Base-by-base conservation (phyloP, 2,888 invertebrate species). In the Caenorhabditis japonica region DNA sequence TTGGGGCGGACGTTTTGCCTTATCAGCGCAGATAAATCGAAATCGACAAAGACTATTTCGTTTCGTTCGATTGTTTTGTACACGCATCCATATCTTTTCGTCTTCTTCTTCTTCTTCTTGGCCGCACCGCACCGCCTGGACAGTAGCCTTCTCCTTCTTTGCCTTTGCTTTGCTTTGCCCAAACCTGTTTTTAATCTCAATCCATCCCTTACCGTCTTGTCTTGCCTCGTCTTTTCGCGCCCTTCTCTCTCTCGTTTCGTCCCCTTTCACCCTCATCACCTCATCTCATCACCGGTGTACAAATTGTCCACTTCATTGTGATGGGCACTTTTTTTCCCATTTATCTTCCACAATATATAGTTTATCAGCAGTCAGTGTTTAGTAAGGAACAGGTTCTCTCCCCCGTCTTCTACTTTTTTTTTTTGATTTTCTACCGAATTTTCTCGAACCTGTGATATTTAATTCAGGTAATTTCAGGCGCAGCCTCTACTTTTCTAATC, bases 131-230 rank as follows among this genome's bases (percentile, higher is more conserved):
- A n/a, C n/a, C n/a, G n/a, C 41, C 49, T 49, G 44, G 51, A 27
- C 52, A 44, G 17, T 30, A 23, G 15, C 55, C 34, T 33, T 15
- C 13, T 25, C 33, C 53, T 44, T 13, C 30, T 13, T 52, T 34
- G 12, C 43, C 43, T 30, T 13, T 23, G 21, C 39, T 33, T 30
- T 15, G n/a, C 21, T 46, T 23, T 49, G 17, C 21, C 41, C 60
- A 55, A 64, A 64, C 62, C 62, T 64, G 62, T 64, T 64, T 64
- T 55, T 47, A 46, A 62, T 46, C 44, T 43, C 62, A 55, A 55
- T 64, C 55, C 62, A 47, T 64, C 62, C 47, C 25, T 52, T 64
- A 53, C 47, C 41, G 46, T 34, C 27, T 47, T 30, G 53, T 64
- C 55, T 55, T 34, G 46, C 43, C 38, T 19, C 30, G 23, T 25